Base-by-base conservation (phyloP, 1,140 invertebrate genomes). In the Grapholita molesta region DNA sequence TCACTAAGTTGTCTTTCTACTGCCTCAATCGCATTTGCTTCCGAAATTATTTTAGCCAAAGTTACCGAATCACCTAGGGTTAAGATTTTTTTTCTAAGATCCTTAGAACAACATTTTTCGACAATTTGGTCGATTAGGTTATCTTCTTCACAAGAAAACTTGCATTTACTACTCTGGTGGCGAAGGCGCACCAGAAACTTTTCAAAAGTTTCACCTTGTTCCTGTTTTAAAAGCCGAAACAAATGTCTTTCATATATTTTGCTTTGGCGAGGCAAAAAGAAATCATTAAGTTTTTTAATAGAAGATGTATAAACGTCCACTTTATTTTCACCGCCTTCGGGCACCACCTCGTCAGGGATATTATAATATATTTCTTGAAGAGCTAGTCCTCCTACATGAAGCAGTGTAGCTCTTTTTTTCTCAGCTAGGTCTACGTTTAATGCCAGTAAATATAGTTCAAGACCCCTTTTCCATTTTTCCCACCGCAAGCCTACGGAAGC, bases 401-500 rank as follows among this genome's bases (percentile, higher is more conserved):
- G 52, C 15, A 78, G 52, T n/a, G 65, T 64, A 9, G 76, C 64
- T 32, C 53, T 68, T 68, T 72, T 64, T 70, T 83, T 77, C 69
- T 35, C 57, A 66, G 69, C 25, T 32, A 4, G 18, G 5, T 69
- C 57, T 23, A 79, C 71, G 61, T 64, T 71, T 18, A 66, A 69
- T 2, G 76, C 81, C 0, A 71, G 33, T 38, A 82, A 69, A 28
- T 74, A 82, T 12, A 78, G 70, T 35, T 79, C 66, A 9, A 84
- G 70, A 28, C 73, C 75, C 24, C 74, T 52, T 67, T 75, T 75
- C 72, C 76, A 76, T 25, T 75, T 78, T 35, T 77, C 72, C 82
- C 82, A 82, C 4, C 79, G 73, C 28, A 71, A 25, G 0, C 79
- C 77, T 8, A 84, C 64, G 21, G 78, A 83, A 38, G 66, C 32